A percentile compares a stretch with the other conserved stretches of the same genome.
These are phyloP conservation scores for Matsumurasca onukii DNA, from an alignment of 1,140 invertebrate species.

Conservation along the genomic window DNA sequence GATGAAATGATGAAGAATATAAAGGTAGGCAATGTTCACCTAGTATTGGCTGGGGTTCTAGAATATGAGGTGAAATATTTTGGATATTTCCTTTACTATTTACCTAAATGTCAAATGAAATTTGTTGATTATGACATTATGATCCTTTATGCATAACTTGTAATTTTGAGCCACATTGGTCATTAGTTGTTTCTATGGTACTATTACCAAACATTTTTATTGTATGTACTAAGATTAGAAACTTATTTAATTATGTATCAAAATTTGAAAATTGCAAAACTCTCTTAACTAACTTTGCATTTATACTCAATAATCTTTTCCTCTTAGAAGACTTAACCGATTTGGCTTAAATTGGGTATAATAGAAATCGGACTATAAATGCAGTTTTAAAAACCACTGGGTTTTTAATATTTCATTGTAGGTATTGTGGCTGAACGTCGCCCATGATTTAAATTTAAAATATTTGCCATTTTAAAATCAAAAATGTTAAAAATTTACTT, in stretches of 20 bases:
- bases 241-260: neutral
- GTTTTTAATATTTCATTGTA: too few relatives aligned
- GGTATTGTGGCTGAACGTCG: too few relatives aligned
- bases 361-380: too few relatives aligned
- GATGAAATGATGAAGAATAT: neutral
- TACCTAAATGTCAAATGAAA: neutral
- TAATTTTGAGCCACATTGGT: neutral
- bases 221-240: neutral
- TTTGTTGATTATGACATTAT: neutral
- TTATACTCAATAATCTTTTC: too few relatives aligned
- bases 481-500: too few relatives aligned
- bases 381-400: too few relatives aligned
- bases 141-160: neutral
- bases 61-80: neutral
- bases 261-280: neutral
- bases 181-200: neutral
- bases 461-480: too few relatives aligned
- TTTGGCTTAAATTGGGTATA: too few relatives aligned
- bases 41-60: neutral
- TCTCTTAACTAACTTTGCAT: constrained; percentile 1
- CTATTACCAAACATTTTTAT: neutral
- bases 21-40: neutral
- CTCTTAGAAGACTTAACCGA: too few relatives aligned
- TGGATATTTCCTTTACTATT: neutral
- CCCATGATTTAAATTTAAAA: too few relatives aligned